Conservation (phyloP, 2,797 vertebrate genomes). For the Scleropages formosus region DNA sequence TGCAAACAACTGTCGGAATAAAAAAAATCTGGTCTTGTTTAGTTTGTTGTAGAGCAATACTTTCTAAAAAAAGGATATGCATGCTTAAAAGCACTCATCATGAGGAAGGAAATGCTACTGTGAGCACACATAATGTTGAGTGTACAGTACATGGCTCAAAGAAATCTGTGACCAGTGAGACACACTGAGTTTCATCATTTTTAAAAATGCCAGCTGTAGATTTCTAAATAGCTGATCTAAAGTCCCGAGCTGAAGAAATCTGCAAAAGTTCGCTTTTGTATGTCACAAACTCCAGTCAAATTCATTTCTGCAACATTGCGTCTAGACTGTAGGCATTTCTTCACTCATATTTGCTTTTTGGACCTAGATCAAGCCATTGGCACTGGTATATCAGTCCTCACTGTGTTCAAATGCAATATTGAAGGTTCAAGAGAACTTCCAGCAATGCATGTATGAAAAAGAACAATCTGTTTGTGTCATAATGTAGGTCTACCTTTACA, state of each 20-base stretch:
- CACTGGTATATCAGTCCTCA: not conserved
- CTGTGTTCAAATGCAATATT: too few species aligned
- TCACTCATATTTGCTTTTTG: slow-evolving; percentile 37
- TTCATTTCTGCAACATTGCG: slow-evolving; percentile 47
- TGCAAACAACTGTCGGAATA: not conserved
- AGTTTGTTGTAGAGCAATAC: not conserved
- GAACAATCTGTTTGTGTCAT: too few species aligned
- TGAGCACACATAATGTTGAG: not conserved
- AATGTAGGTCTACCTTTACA: too few species aligned
- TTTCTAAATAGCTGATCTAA: slow-evolving; percentile 34
- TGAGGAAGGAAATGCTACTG: not conserved
- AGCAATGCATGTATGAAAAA: too few species aligned
- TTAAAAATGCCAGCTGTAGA: slow-evolving; percentile 9
- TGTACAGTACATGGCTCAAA: not conserved
- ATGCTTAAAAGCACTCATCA: not conserved
- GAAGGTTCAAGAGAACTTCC: too few species aligned
- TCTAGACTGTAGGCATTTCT: slow-evolving; percentile 47
- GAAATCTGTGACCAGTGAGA: not conserved
- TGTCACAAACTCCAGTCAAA: slow-evolving; percentile 34
- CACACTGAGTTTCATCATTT: slow-evolving; percentile 21
- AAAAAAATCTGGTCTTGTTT: not conserved
- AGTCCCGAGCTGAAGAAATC: slow-evolving; percentile 47
- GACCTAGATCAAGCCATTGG: slow-evolving; percentile 8
- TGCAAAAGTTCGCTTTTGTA: slow-evolving; percentile 46
- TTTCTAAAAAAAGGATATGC: not conserved